phyloP scores from a whole-genome alignment of 2,113 vertebrate species.

The Panthera leo region DNA sequence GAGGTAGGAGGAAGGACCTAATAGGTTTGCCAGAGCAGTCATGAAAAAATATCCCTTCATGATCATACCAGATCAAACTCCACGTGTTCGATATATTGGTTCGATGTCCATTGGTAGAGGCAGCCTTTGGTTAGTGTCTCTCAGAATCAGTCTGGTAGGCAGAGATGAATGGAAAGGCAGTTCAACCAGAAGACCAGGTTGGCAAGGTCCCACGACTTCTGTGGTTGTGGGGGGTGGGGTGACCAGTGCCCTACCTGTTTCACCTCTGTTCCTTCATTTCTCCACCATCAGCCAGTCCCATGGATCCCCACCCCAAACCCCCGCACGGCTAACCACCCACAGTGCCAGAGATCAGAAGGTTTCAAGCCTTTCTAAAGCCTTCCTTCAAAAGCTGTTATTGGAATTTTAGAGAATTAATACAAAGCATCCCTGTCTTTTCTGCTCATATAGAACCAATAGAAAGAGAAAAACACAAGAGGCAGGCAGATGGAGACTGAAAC shows the following conservation, averaged over 20 bases:
- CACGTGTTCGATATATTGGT: neutral
- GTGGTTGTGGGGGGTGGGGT: neutral
- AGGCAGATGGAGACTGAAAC: neutral
- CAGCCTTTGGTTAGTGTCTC: neutral
- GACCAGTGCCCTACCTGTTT: neutral
- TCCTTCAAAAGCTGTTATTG: neutral
- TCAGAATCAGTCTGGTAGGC: neutral
- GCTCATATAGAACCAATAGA: neutral
- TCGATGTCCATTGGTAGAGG: too few relatives aligned
- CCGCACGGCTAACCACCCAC: neutral
- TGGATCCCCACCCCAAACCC: too few relatives aligned
- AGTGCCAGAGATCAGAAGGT: neutral
- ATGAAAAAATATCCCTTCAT: neutral
- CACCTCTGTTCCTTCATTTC: neutral
- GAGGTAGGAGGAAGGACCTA: neutral
- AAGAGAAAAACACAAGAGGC: neutral
- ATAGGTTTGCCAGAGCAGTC: neutral
- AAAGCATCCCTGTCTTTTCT: neutral
- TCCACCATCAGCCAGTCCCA: neutral
- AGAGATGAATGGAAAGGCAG: neutral
- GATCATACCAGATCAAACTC: neutral
- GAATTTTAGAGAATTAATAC: neutral
- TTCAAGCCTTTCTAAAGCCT: neutral
- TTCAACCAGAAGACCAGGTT: neutral
- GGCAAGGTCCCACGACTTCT: neutral